Conservation (phyloP, 2,888 invertebrate species). For the Andrena fulva region DNA sequence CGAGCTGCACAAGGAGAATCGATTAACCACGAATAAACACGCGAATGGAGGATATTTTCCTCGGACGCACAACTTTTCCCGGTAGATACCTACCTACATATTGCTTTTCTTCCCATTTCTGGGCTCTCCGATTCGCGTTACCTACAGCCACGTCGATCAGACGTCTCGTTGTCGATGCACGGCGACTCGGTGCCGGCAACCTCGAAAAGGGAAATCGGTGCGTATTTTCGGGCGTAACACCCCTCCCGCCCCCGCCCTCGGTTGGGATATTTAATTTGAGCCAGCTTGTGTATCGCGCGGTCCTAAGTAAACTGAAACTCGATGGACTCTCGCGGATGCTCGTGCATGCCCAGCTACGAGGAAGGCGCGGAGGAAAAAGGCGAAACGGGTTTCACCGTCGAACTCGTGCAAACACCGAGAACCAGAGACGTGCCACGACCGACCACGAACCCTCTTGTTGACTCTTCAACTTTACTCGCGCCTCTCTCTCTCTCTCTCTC, state of each 20-base stretch:
- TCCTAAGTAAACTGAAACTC: slow-evolving; percentile 77
- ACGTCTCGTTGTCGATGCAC: background rate
- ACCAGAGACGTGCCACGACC: slow-evolving; percentile 67
- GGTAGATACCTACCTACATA: too few species aligned
- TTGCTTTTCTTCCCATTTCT: too few species aligned
- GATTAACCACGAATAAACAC: background rate
- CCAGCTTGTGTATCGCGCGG: slow-evolving; percentile 72
- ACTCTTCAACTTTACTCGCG: slow-evolving; percentile 82
- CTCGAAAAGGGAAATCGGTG: slow-evolving; percentile 55
- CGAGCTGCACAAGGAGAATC: background rate
- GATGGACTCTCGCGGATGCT: slow-evolving; percentile 68
- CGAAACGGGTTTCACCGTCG: slow-evolving; percentile 82
- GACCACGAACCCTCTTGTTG: slow-evolving; percentile 79
- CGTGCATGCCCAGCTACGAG: slow-evolving; percentile 60
- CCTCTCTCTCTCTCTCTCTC: slow-evolving; percentile 60
- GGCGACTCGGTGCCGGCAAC: slow-evolving; percentile 13
- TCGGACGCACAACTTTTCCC: too few species aligned
- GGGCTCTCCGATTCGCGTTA: background rate
- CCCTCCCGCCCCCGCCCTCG: slow-evolving; percentile 27
- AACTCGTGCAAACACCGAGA: slow-evolving; percentile 82
- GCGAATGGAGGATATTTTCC: background rate
- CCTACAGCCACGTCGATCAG: background rate
- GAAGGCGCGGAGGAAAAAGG: slow-evolving; percentile 66
- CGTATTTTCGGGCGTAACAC: slow-evolving; percentile 36
- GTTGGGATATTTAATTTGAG: slow-evolving; percentile 79